phyloP scores from a whole-genome alignment of 30 jellyfish, hydroid and myxozoan genomes.

The Pelagia noctiluca region DNA sequence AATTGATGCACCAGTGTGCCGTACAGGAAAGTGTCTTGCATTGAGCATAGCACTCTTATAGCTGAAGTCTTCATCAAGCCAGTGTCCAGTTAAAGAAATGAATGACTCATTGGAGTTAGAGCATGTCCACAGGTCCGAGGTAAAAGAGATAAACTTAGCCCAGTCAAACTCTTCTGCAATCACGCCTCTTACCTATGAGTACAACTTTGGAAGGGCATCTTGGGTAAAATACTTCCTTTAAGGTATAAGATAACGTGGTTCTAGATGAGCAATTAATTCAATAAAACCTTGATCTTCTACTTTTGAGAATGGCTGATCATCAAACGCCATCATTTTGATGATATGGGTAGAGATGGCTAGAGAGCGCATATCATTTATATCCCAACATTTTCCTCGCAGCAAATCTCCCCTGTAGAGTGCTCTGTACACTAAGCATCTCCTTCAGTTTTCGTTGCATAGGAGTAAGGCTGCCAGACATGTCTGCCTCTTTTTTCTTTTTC shows the following conservation, averaged over 20 bases:
- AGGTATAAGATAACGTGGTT: conserved; percentile 64
- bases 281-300: conserved; percentile 70
- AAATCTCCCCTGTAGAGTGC: conserved; percentile 32
- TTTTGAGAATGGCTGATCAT: conserved; percentile 68
- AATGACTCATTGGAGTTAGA: conserved; percentile 67
- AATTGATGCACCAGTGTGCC: conserved; percentile 61
- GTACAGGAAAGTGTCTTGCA: conserved; percentile 67
- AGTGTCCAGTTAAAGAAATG: too few relatives aligned
- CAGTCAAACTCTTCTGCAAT: conserved; percentile 47
- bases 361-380: conserved; percentile 34
- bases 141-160: conserved; percentile 64
- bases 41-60: conserved; percentile 61
- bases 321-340: conserved; percentile 65
- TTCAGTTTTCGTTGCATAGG: conserved; percentile 49
- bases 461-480: conserved; percentile 27
- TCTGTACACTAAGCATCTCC: conserved; percentile 45
- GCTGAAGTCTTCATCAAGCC: conserved; percentile 68
- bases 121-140: conserved; percentile 85
- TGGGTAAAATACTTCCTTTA: conserved; percentile 54
- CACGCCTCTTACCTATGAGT: conserved; percentile 24
- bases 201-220: too few relatives aligned
- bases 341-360: conserved; percentile 34
- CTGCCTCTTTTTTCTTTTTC: conserved; percentile 14
- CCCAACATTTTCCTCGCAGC: conserved; percentile 47
- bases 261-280: conserved; percentile 64